Conservation (phyloP, 2,113 vertebrate species). For the Perca flavescens region DNA sequence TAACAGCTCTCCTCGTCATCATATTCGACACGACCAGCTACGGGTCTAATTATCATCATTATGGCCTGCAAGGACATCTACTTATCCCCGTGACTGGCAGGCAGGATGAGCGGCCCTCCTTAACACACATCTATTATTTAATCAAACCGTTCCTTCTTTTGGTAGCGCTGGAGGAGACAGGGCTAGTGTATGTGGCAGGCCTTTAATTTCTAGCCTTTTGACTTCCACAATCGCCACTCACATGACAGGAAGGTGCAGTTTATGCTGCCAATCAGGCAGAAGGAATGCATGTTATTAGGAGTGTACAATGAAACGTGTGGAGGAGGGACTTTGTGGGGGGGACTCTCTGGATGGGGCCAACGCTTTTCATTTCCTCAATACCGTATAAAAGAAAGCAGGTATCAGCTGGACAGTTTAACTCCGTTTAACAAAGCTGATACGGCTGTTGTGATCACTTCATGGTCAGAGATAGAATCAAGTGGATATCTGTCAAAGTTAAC, state of each 20-base stretch:
- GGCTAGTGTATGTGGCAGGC: slow-evolving; percentile 74
- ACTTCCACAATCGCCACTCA: slow-evolving; percentile 80
- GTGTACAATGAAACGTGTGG: slow-evolving; percentile 54
- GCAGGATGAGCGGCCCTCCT: slow-evolving; percentile 88
- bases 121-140: slow-evolving; percentile 99
- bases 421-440: not conserved
- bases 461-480: not conserved
- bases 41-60: slow-evolving; percentile 98
- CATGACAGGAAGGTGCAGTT: slow-evolving; percentile 82
- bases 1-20: slow-evolving; percentile 93
- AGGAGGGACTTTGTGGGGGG: slow-evolving; percentile 59
- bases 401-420: not conserved
- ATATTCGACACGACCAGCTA: slow-evolving; percentile 91
- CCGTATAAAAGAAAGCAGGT: slow-evolving; percentile 36
- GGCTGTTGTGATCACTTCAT: not conserved
- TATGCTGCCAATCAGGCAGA: slow-evolving; percentile 82
- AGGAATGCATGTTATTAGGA: slow-evolving; percentile 83
- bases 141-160: slow-evolving; percentile 95
- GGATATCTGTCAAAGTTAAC: not conserved
- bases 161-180: slow-evolving; percentile 86
- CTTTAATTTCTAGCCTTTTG: slow-evolving; percentile 85
- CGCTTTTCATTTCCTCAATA: slow-evolving; percentile 21
- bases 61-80: slow-evolving; percentile 93
- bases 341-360: slow-evolving; percentile 13
- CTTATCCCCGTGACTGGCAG: slow-evolving; percentile 97